Base-by-base conservation (phyloP, 2,888 invertebrate genomes). In the Corbicula japonica region DNA sequence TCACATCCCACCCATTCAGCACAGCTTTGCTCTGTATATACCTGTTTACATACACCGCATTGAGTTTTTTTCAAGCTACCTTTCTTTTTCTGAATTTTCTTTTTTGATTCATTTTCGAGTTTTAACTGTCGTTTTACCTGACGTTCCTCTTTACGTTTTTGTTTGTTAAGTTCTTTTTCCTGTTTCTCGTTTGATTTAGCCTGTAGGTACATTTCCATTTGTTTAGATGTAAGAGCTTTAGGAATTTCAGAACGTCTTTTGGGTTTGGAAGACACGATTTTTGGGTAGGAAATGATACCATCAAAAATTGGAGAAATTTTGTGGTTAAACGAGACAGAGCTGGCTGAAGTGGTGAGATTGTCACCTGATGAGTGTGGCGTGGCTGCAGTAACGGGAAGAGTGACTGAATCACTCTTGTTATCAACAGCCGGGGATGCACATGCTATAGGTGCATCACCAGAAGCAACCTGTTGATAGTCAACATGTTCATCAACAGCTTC, bases 1-100 rank as follows among this genome's bases (percentile, higher is more conserved):
- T 54, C 38, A 79, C 69, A 30, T 68, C 48, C 84, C 78, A 84
- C n/a, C 61, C 69, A 12, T 69, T 46, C 12, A 68, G n/a, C 1
- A 56, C 68, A 44, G 76, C 81, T 78, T 15, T 21, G 75, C 21
- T 21, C 21, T 2, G 18, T 5, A 46, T 46, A 46, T 3, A 50
- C 23, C 3, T 50, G 3, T 23, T 50, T 50, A 10, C 15, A 21
- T 23, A 50, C 50, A 50, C 23, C 15, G 3, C 23, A 10, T 8
- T 21, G 3, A 2, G 15, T 23, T 23, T 50, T n/a, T n/a, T n/a
- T 50, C 2, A 3, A 8, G 3, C 15, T 50, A 23, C 2, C 23
- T 50, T 50, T 50, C 23, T 23, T 50, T 50, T 23, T 50, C 23
- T 23, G 3, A 21, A 3, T 50, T 23, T 50, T 50, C 28, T 50